Evolutionary conservation across 2,113 vertebrate genomes (phyloP), one percentile per base, ranked within the genome.

Genomic region (Erpornis zantholeuca): DNA sequence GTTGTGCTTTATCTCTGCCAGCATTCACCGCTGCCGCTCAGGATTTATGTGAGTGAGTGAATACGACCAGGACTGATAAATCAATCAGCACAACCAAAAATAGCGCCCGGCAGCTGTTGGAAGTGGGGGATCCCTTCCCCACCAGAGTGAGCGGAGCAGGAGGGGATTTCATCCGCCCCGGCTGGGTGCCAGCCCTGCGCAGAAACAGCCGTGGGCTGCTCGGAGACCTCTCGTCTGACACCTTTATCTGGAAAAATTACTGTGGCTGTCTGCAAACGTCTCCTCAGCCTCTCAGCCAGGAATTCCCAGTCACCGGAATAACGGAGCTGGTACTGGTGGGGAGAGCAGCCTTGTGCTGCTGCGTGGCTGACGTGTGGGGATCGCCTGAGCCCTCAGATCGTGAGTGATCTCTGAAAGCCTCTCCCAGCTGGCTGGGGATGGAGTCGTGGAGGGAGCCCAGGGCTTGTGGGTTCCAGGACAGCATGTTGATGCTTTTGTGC

Each of bases 161-260:
- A 82, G 91, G 73, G 75, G 91, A 76, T 94, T 92, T 94, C 65
- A 49, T 78, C 66, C 2, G 0, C 36, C 84, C 78, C 38, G 27
- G 93, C 86, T 0, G 5, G 24, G 52, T 91, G 90, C 93, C 91
- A 94, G 87, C 70, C 84, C 77, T 71, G 88, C 0, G 0, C 86
- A 86, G 75, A 77, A 72, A 75, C 75, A 86, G 79, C 64, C 13
- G 0, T 47, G 93, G 47, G 69, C 73, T 91, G 73, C 77, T 28
- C 61, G 42, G 77, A 75, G 86, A 88, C 65, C 70, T 92, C 66
- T 59, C 0, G 2, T 60, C 84, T 89, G 89, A 89, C 81, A 63
- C 94, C 83, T 94, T 86, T 87, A 94, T 95, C 89, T 92, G 94
- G 82, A 93, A 92, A 82, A 90, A 94, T 76, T 45, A 85, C 87